A percentile compares a stretch with the other conserved stretches of the same genome.
These are phyloP conservation scores for Artemia sinica DNA, from an alignment of 2,888 invertebrate genomes.

Conservation along the genomic window DNA sequence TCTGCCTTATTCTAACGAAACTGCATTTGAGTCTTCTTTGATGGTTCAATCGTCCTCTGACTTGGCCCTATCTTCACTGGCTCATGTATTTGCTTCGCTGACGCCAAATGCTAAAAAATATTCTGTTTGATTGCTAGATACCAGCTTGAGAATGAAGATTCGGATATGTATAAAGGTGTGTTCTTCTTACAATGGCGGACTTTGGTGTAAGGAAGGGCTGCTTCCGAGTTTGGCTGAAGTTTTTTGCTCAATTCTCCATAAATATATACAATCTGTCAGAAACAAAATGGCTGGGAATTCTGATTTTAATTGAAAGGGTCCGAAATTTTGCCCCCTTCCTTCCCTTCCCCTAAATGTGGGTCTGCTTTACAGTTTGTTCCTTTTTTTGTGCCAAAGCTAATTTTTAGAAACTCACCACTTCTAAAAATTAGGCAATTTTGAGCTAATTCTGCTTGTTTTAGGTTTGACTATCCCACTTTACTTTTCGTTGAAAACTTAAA, in stretches of 20 bases:
- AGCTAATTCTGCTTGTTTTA: too few species aligned
- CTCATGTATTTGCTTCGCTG: constrained; percentile 73
- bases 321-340: too few species aligned
- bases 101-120: constrained; percentile 69
- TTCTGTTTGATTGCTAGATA: constrained; percentile 62
- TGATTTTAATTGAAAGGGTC: too few species aligned
- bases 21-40: constrained; percentile 63
- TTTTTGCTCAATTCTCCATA: background rate
- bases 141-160: constrained; percentile 56
- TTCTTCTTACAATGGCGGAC: background rate
- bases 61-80: constrained; percentile 62
- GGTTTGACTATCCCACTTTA: too few species aligned
- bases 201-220: too few species aligned
- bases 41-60: constrained; percentile 59
- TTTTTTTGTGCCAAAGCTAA: too few species aligned
- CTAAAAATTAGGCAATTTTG: too few species aligned
- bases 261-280: background rate
- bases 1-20: constrained; percentile 62
- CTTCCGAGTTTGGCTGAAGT: background rate
- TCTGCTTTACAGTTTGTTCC: too few species aligned
- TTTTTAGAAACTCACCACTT: too few species aligned
- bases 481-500: too few species aligned
- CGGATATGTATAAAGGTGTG: constrained; percentile 54
- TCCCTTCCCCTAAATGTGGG: too few species aligned
- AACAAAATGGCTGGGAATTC: too few species aligned